A percentile compares a stretch with the other conserved stretches of the same genome.
Evolutionary conservation across 2,113 vertebrate species (phyloP).

Genomic region (Etia nguti): DNA sequence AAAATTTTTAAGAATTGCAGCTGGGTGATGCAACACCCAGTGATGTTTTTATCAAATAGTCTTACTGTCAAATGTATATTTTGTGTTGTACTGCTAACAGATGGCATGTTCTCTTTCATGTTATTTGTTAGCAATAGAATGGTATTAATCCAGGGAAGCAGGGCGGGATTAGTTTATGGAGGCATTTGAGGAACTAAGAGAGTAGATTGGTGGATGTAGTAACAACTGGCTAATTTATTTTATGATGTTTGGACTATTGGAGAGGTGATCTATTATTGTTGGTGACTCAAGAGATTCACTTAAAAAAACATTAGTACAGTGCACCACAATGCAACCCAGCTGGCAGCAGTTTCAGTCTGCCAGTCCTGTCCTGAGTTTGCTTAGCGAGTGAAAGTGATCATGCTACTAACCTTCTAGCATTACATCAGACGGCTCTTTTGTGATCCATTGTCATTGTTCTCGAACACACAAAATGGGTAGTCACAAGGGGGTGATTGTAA

Average conservation of each 20-base stretch:
- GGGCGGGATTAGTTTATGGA: background rate
- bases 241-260: background rate
- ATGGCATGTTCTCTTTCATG: background rate
- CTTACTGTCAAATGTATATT: background rate
- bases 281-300: background rate
- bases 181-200: background rate
- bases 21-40: background rate
- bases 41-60: background rate
- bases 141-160: background rate
- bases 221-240: background rate
- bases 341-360: background rate
- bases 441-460: slow-evolving; percentile 32
- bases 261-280: background rate
- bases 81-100: background rate
- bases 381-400: slow-evolving; percentile 28
- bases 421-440: slow-evolving; percentile 48
- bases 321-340: background rate
- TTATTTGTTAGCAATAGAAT: background rate
- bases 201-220: background rate
- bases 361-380: background rate
- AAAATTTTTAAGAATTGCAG: background rate
- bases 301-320: background rate
- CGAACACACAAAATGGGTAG: background rate
- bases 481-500: slow-evolving; percentile 21
- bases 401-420: background rate